phyloP scores from a whole-genome alignment of 1,140 invertebrate species.

The Heliconius melpomene region DNA sequence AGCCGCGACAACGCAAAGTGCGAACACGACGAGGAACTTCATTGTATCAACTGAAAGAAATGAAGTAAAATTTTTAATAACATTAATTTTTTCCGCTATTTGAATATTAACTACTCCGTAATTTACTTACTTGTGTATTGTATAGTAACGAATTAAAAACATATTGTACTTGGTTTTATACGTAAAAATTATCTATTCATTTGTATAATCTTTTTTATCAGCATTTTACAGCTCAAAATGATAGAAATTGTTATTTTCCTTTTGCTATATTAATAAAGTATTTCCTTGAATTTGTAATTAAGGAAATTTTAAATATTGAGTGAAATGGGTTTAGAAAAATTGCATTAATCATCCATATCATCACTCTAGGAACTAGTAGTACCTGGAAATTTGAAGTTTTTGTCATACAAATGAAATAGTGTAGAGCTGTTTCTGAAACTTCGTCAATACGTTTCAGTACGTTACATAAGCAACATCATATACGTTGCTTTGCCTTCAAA shows the following conservation, averaged over 20 bases:
- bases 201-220: neutral
- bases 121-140: constrained; percentile 21
- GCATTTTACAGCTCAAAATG: neutral
- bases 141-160: neutral
- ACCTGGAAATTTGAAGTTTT: no score
- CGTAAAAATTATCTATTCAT: neutral
- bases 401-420: no score
- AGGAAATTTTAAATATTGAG: no score
- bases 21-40: constrained; percentile 34
- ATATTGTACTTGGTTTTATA: constrained; percentile 7
- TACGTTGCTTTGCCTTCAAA: no score
- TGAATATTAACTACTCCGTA: neutral
- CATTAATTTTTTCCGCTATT: neutral
- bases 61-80: neutral
- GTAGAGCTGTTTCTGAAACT: no score
- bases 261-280: neutral
- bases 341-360: no score
- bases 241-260: neutral
- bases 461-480: no score
- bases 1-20: constrained; percentile 58
- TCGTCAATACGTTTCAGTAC: no score
- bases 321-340: no score
- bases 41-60: neutral
- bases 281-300: no score
- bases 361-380: no score